Conservation (phyloP, 2,113 vertebrate genomes). For the Procavia capensis region DNA sequence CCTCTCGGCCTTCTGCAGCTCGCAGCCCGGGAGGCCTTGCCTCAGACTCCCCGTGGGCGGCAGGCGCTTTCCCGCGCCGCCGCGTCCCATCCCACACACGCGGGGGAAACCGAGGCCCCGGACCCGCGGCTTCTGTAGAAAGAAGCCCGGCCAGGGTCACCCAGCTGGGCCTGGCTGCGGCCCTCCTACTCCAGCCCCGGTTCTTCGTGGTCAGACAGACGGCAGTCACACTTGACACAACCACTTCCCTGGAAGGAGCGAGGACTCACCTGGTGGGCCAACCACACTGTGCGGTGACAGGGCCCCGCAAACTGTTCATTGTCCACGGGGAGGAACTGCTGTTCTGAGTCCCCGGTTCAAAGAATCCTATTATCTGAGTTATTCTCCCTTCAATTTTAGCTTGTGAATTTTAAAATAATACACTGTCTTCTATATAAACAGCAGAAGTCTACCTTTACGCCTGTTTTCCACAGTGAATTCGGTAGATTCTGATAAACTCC, state of each 20-base stretch:
- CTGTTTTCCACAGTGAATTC: neutral
- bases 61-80: neutral
- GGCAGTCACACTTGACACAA: neutral
- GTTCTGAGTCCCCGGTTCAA: neutral
- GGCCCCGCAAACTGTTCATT: neutral
- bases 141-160: neutral
- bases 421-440: neutral
- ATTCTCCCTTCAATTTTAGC: neutral
- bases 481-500: neutral
- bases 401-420: neutral
- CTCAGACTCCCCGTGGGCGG: neutral
- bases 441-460: neutral
- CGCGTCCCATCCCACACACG: neutral
- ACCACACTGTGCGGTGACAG: neutral
- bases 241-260: neutral
- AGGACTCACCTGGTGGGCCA: neutral
- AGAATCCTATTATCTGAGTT: neutral
- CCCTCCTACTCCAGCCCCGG: neutral
- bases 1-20: neutral
- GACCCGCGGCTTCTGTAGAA: neutral
- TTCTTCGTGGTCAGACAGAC: neutral
- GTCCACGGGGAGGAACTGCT: neutral
- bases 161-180: rapidly evolving
- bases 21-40: rapidly evolving
- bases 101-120: neutral